Percentiles rank a stretch among this genome's conserved stretches.
Evolutionary conservation across 2,888 invertebrate species (phyloP).

Genomic region (Caradrina kadenii): DNA sequence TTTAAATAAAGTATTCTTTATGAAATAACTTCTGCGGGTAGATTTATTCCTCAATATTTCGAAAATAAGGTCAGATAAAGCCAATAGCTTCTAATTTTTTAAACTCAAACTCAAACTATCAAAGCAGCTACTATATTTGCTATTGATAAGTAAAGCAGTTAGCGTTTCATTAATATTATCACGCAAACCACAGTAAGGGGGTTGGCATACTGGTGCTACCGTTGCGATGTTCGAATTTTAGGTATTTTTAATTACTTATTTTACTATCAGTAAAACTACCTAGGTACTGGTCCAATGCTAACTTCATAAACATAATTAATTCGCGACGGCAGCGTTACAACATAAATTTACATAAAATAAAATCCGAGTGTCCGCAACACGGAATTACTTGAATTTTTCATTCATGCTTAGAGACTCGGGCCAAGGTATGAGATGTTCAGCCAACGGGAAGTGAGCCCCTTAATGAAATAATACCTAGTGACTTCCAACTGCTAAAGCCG

Average conservation of each 20-base stretch:
- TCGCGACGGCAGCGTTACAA: conserved; percentile 21
- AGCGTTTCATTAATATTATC: no score
- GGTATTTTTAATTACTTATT: not conserved
- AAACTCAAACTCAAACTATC: no score
- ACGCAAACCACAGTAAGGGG: no score
- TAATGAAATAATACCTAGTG: conserved; percentile 47
- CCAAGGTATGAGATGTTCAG: conserved; percentile 18
- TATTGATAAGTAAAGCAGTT: no score
- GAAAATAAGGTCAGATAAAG: no score
- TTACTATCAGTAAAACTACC: not conserved
- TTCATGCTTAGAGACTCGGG: conserved; percentile 9
- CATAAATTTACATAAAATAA: conserved; percentile 13
- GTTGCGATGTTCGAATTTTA: not conserved
- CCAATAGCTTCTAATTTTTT: no score
- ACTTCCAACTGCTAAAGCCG: conserved; percentile 22
- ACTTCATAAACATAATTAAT: conserved; percentile 51
- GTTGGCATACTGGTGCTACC: no score
- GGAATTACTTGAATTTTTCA: conserved; percentile 51
- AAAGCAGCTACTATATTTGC: no score
- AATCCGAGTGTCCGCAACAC: conserved; percentile 5
- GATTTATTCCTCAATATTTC: not conserved
- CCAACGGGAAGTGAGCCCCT: conserved; percentile 41
- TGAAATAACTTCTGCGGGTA: not conserved
- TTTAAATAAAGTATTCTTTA: conserved; percentile 34
- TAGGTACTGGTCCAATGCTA: conserved; percentile 12